Conservation (phyloP, 2,797 vertebrate genomes). For the Lepidocolaptes lacrymiger region DNA sequence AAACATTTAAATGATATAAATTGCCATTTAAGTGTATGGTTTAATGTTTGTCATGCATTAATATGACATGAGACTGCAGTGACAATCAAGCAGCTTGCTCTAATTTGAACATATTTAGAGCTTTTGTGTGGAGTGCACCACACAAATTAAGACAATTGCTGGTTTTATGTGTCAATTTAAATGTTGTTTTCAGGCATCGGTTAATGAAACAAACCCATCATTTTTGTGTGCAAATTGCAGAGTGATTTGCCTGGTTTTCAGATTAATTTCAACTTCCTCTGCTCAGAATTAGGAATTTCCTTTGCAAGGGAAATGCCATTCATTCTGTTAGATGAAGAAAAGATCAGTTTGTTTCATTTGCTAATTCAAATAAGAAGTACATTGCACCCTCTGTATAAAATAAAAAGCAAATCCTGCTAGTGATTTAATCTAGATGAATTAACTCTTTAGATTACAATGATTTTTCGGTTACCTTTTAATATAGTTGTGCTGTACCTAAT, state of each 20-base stretch:
- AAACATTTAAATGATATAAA: constrained; percentile 99
- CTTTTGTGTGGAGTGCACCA: constrained; percentile 93
- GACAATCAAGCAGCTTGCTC: constrained; percentile 98
- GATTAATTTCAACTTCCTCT: constrained; percentile 62
- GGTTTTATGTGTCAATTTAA: constrained; percentile 96
- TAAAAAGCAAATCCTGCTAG: constrained; percentile 5
- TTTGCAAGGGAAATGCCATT: constrained; percentile 33
- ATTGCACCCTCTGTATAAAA: neutral
- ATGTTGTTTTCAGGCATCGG: constrained; percentile 79
- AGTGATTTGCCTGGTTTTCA: constrained; percentile 56
- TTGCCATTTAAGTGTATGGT: constrained; percentile 98
- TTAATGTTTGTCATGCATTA: constrained; percentile 99
- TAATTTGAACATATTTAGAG: constrained; percentile 98
- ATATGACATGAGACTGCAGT: constrained; percentile 97
- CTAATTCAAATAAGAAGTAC: constrained; percentile 14
- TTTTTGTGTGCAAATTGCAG: constrained; percentile 73
- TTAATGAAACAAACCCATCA: constrained; percentile 90
- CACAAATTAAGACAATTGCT: constrained; percentile 98
- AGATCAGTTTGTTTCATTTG: neutral
- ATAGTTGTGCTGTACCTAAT: neutral
- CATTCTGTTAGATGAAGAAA: constrained; percentile 22
- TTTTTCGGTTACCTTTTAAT: constrained; percentile 8
- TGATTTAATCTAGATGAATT: neutral
- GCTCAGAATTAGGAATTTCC: constrained; percentile 64
- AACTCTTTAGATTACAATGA: neutral